A percentile compares a stretch with the other conserved stretches of the same genome.
Evolutionary conservation across 2,797 vertebrate genomes (phyloP).

Genomic region (Hydrolagus colliei): DNA sequence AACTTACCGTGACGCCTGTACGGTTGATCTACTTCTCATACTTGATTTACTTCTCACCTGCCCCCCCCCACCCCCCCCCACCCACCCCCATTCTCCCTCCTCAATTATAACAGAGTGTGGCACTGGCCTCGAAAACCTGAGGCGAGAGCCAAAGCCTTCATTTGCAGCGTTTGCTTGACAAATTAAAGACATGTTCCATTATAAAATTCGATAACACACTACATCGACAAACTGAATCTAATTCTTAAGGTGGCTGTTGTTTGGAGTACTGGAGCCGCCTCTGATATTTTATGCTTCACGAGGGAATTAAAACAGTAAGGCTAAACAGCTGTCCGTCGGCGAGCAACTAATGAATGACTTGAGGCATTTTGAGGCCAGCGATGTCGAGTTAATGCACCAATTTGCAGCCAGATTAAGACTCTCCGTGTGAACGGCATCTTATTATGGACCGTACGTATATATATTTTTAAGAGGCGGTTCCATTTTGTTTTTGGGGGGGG

Average conservation of each 20-base stretch:
- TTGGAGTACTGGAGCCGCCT: not conserved
- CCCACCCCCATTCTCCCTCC: not conserved
- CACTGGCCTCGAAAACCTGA: not conserved
- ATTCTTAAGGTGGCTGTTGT: not conserved
- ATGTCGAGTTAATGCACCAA: not conserved
- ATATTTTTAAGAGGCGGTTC: not conserved
- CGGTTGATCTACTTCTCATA: too few species aligned
- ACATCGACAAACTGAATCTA: not conserved
- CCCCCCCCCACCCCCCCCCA: too few species aligned
- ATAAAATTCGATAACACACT: slow-evolving; percentile 3
- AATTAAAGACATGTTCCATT: slow-evolving; percentile 23
- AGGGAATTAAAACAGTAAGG: slow-evolving; percentile 16
- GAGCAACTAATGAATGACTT: slow-evolving; percentile 25
- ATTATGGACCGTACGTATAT: too few species aligned
- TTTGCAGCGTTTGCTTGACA: not conserved
- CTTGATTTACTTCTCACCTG: too few species aligned
- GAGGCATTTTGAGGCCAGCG: not conserved
- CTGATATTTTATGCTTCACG: not conserved
- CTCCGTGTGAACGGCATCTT: not conserved
- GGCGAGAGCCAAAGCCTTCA: not conserved
- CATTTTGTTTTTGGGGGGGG: not conserved
- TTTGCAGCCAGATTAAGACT: not conserved
- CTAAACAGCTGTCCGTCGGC: slow-evolving; percentile 17
- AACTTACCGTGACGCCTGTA: too few species aligned
- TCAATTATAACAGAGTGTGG: not conserved